phyloP scores from a whole-genome alignment of 2,113 vertebrate species.

The Ceyx margarethae region DNA sequence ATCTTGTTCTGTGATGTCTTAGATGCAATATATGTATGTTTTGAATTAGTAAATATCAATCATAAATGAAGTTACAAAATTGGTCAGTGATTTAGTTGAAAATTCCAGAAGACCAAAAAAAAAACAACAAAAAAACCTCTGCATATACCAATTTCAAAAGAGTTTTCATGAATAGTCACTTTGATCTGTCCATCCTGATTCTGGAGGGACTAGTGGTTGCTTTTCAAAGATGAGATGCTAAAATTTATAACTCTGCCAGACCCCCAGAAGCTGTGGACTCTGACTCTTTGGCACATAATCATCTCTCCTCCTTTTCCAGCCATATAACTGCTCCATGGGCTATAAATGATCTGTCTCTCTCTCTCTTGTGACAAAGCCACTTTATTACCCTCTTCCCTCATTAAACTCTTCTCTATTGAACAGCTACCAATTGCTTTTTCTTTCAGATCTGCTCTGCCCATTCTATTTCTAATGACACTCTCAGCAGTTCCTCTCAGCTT shows the following conservation, averaged over 20 bases:
- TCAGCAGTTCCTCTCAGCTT: not conserved
- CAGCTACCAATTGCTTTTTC: not conserved
- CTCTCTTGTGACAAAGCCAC: not conserved
- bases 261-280: not conserved
- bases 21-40: not conserved
- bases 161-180: not conserved
- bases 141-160: not conserved
- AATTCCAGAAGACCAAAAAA: not conserved
- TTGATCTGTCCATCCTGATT: not conserved
- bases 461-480: slow-evolving; percentile 24
- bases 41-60: not conserved
- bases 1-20: not conserved
- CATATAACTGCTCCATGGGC: not conserved
- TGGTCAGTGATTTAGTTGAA: not conserved
- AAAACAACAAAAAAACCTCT: not conserved
- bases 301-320: not conserved
- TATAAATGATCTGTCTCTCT: not conserved
- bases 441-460: not conserved
- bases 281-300: not conserved
- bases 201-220: not conserved
- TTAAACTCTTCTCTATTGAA: not conserved
- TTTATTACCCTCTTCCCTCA: not conserved
- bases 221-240: not conserved
- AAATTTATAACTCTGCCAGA: not conserved
- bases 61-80: not conserved